Conservation (phyloP, 2,888 invertebrate species). For the Andrena flavipes region DNA sequence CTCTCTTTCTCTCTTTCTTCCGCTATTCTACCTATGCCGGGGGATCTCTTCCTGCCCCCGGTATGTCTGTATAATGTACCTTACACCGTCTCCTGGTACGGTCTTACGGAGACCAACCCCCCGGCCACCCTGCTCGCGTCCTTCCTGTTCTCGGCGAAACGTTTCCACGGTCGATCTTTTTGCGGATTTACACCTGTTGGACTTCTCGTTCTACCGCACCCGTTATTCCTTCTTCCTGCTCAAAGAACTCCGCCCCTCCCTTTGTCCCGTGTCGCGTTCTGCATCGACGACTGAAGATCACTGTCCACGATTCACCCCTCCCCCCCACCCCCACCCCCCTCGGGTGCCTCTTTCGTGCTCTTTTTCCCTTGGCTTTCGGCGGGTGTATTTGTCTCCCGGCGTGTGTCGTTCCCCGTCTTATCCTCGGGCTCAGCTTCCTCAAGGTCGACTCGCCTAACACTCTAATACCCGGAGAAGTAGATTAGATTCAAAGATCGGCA, state of each 20-base stretch:
- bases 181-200: conserved; percentile 84
- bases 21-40: conserved; percentile 7
- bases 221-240: conserved; percentile 70
- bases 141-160: conserved; percentile 71
- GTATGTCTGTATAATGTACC: conserved; percentile 60
- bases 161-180: conserved; percentile 79
- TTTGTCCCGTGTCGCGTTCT: conserved; percentile 14
- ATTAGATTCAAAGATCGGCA: too few relatives aligned
- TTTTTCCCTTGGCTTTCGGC: conserved; percentile 24
- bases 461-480: too few relatives aligned
- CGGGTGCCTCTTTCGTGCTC: not conserved
- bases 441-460: conserved; percentile 14
- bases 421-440: conserved; percentile 11
- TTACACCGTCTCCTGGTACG: conserved; percentile 57
- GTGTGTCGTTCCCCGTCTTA: not conserved
- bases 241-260: conserved; percentile 59
- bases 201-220: conserved; percentile 75
- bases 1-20: conserved; percentile 54
- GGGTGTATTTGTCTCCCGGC: not conserved
- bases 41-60: conserved; percentile 52
- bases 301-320: conserved; percentile 15
- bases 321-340: too few relatives aligned
- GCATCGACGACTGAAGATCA: conserved; percentile 32
- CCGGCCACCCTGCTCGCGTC: conserved; percentile 50
- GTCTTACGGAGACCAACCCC: conserved; percentile 56